Evolutionary conservation across 2,888 invertebrate species (phyloP).

Genomic region (Hybos culiciformis): DNA sequence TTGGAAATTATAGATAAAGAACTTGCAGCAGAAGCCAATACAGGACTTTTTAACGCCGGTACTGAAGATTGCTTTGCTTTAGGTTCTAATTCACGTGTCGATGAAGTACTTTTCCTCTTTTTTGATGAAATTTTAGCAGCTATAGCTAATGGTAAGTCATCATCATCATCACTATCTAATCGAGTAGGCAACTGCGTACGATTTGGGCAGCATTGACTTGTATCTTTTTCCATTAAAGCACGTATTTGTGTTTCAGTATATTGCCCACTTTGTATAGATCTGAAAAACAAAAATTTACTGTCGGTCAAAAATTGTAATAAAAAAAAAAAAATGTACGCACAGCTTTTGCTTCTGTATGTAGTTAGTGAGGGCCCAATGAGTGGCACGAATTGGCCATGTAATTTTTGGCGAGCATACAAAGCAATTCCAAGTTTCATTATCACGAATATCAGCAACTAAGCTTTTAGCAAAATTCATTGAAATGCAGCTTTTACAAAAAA

Average conservation of each 20-base stretch:
- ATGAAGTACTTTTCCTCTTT: no score
- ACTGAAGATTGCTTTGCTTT: no score
- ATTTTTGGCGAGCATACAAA: conserved; percentile 57
- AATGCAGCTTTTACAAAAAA: conserved; percentile 67
- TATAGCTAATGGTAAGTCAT: conserved; percentile 22
- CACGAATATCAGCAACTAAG: conserved; percentile 56
- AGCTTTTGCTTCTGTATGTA: conserved; percentile 47
- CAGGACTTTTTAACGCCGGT: no score
- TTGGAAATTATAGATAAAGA: no score
- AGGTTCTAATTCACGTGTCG: no score
- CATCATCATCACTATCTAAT: no score
- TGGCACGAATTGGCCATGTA: conserved; percentile 50
- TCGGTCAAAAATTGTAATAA: conserved; percentile 1
- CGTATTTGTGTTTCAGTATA: conserved; percentile 24
- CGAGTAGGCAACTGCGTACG: no score
- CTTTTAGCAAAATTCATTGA: conserved; percentile 52
- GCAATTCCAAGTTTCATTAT: conserved; percentile 68
- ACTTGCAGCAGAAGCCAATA: no score
- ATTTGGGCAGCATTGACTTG: conserved; percentile 27
- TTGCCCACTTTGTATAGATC: conserved; percentile 21
- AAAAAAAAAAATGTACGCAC: conserved; percentile 18
- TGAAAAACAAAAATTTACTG: conserved; percentile 14
- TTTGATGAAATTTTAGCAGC: no score
- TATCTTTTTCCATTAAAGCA: conserved; percentile 23
- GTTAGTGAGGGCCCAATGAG: conserved; percentile 56